Base-by-base conservation (phyloP, 2,113 vertebrate species). In the Leuciscus idus region DNA sequence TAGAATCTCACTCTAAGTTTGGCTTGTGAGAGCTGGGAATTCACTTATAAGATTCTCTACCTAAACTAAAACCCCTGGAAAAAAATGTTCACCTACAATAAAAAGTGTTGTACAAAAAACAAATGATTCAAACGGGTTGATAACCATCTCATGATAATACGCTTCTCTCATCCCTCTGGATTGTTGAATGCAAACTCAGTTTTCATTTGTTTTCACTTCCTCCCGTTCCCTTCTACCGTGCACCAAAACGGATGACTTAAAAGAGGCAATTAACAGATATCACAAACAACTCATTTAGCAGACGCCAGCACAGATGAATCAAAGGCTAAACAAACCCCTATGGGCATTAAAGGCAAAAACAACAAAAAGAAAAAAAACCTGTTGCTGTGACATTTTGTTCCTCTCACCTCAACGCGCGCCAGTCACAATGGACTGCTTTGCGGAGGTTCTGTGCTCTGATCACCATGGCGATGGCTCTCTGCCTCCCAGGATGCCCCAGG, bases 381-480 rank as follows among this genome's bases (percentile, higher is more conserved):
- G 94, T 95, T 95, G 95, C 94, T 92, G 92, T 95, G 94, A 95
- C 94, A 95, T 95, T 95, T 94, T 93, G 93, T 93, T 95, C 92
- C 92, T 93, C 93, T 93, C 93, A 95, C 94, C 93, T 94, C 92
- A 86, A 92, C 91, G 77, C 91, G 93, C 88, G 90, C 90, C 91
- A 92, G 94, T 92, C 94, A 94, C 94, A 93, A 93, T 91, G 94
- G 93, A 92, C 93, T 87, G 90, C 91, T 92, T 92, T 92, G 92
- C 91, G 86, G 87, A 92, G 92, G 91, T 93, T 93, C 91, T 93
- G 92, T 93, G 93, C 91, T 94, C 92, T 88, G 87, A 93, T 96
- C 93, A 93, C 95, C 94, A 96, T 96, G 94, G 95, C 86, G 92
- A 96, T 94, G 87, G 89, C 93, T 93, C 92, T 93, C 90, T 95